Evolutionary conservation across 2,113 vertebrate genomes (phyloP).

Genomic region (Poeciliopsis occidentalis): DNA sequence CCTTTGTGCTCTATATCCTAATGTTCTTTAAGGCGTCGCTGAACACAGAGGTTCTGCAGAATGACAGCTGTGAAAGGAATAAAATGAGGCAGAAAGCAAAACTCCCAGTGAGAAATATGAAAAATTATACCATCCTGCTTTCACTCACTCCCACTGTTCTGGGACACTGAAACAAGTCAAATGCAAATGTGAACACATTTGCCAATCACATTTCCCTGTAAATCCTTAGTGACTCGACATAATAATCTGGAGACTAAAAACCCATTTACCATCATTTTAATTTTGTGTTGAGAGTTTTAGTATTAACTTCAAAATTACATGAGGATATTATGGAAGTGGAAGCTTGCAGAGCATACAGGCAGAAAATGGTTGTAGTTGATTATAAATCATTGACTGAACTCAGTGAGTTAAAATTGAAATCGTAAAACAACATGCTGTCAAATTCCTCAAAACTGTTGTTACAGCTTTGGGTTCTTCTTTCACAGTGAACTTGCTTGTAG

Average conservation of each 20-base stretch:
- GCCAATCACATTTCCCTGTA: not conserved
- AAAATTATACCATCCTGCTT: conserved; percentile 14
- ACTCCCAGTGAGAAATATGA: conserved; percentile 27
- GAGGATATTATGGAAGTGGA: not conserved
- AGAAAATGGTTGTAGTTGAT: not conserved
- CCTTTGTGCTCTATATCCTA: conserved; percentile 3
- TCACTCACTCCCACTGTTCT: conserved; percentile 19
- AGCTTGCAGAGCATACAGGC: not conserved
- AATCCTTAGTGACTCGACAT: conserved; percentile 4
- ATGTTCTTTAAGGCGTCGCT: conserved; percentile 1
- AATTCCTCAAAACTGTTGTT: too few relatives aligned
- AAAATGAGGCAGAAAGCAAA: conserved; percentile 11
- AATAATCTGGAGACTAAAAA: not conserved
- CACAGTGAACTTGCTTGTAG: too few relatives aligned
- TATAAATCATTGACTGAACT: not conserved
- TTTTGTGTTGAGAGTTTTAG: not conserved
- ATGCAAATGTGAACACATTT: not conserved
- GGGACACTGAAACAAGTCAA: not conserved
- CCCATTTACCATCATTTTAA: not conserved
- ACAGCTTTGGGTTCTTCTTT: too few relatives aligned
- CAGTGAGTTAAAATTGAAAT: not conserved
- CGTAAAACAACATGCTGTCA: too few relatives aligned
- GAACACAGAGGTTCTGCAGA: conserved; percentile 1
- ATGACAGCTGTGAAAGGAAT: conserved; percentile 11
- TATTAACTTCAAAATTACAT: not conserved